Evolutionary conservation across 2,113 vertebrate species (phyloP).

Genomic region (Eidolon helvum): DNA sequence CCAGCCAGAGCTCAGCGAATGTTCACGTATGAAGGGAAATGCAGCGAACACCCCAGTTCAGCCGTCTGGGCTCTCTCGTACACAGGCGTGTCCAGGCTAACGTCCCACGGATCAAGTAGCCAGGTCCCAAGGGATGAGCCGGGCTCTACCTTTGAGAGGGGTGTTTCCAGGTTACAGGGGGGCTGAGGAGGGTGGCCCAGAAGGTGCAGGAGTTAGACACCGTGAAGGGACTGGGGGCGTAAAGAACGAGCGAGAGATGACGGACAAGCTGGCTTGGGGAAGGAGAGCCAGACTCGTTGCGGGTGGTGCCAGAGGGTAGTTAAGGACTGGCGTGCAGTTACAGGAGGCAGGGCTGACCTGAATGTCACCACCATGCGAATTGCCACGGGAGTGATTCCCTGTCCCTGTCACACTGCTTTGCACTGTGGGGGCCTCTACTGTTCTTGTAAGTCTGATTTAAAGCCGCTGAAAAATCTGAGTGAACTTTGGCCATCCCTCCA

Average conservation of each 20-base stretch:
- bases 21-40: not conserved
- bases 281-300: not conserved
- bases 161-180: not conserved
- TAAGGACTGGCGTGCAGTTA: not conserved
- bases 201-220: not conserved
- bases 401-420: not conserved
- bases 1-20: not conserved
- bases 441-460: not conserved
- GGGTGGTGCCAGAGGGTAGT: not conserved
- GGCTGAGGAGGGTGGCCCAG: not conserved
- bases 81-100: not conserved
- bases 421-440: not conserved
- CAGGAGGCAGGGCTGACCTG: not conserved
- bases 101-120: not conserved
- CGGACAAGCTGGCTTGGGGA: not conserved
- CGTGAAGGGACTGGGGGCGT: not conserved
- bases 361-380: not conserved
- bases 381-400: not conserved
- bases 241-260: not conserved
- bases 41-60: fast-evolving
- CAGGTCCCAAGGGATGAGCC: not conserved
- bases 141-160: not conserved
- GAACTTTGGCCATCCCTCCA: not conserved
- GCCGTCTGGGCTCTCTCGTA: not conserved
- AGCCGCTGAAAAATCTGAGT: not conserved